phyloP scores from a whole-genome alignment of 1,140 invertebrate species.

The Drosophila biarmipes region DNA sequence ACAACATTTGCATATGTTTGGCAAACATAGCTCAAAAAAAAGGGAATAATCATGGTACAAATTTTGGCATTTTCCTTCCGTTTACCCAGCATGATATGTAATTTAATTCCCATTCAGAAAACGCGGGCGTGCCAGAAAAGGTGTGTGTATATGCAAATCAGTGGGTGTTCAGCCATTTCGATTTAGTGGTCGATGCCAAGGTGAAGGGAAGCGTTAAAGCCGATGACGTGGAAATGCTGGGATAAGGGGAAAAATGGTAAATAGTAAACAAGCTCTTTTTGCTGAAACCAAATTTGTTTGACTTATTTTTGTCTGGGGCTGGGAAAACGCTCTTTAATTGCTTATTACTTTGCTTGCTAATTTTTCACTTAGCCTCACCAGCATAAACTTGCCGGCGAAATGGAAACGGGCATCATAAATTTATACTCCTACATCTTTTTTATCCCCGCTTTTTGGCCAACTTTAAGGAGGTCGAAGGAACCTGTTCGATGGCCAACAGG shows the following conservation, averaged over 20 bases:
- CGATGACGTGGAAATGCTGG: slow-evolving; percentile 42
- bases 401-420: slow-evolving; percentile 39
- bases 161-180: slow-evolving; percentile 11
- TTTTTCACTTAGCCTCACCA: slow-evolving; percentile 48
- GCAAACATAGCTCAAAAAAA: not conserved
- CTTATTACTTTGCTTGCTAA: slow-evolving; percentile 30
- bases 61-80: slow-evolving; percentile 5
- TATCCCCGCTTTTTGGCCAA: not conserved
- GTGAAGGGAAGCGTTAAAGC: slow-evolving; percentile 32
- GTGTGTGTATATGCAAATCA: slow-evolving; percentile 9
- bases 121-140: slow-evolving; percentile 9
- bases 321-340: slow-evolving; percentile 12
- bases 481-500: slow-evolving; percentile 53
- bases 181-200: slow-evolving; percentile 13
- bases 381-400: slow-evolving; percentile 38
- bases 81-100: slow-evolving; percentile 22
- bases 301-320: not conserved
- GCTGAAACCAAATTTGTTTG: not conserved
- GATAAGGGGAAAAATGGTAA: slow-evolving; percentile 13
- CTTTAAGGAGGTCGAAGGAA: slow-evolving; percentile 33
- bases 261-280: not conserved
- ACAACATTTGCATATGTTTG: slow-evolving; percentile 26
- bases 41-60: slow-evolving; percentile 5
- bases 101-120: slow-evolving; percentile 45
- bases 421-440: slow-evolving; percentile 14